Conservation (phyloP, 1,140 invertebrate species). For the Apis cerana region DNA sequence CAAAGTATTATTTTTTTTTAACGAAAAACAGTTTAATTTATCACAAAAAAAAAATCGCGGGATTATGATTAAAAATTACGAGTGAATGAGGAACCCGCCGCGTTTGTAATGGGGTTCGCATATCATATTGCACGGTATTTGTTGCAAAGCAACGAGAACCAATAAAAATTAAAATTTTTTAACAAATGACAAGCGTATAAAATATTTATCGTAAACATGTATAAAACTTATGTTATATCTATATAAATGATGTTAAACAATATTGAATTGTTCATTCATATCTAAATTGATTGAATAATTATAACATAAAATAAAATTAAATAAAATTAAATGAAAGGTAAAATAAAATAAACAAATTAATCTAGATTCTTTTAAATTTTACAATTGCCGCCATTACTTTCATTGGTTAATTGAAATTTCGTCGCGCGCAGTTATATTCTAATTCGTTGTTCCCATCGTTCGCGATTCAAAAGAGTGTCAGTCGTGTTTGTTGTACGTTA, state of each 20-base stretch:
- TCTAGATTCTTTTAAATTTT: not conserved
- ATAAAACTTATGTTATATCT: not conserved
- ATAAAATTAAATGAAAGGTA: too few species aligned
- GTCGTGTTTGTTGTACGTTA: not conserved
- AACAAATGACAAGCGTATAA: constrained; percentile 25
- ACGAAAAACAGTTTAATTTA: constrained; percentile 12
- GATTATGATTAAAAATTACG: constrained; percentile 13
- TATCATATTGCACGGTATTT: constrained; percentile 10
- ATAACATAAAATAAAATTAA: not conserved
- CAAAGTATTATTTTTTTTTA: not conserved
- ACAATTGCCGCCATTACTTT: constrained; percentile 10
- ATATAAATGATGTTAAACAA: not conserved
- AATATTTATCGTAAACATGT: not conserved
- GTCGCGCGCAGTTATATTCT: not conserved
- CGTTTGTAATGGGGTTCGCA: constrained; percentile 38
- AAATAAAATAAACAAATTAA: too few species aligned
- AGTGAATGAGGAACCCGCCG: constrained; percentile 11
- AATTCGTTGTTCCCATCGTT: not conserved
- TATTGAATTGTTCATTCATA: not conserved
- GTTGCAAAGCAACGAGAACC: constrained; percentile 17
- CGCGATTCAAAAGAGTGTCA: not conserved
- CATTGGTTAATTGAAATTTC: not conserved
- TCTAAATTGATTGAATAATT: not conserved
- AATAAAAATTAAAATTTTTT: constrained; percentile 12
- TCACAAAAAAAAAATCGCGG: constrained; percentile 35